Evolutionary conservation across 2,113 vertebrate genomes (phyloP).

Genomic region (Thalassoma bifasciatum): DNA sequence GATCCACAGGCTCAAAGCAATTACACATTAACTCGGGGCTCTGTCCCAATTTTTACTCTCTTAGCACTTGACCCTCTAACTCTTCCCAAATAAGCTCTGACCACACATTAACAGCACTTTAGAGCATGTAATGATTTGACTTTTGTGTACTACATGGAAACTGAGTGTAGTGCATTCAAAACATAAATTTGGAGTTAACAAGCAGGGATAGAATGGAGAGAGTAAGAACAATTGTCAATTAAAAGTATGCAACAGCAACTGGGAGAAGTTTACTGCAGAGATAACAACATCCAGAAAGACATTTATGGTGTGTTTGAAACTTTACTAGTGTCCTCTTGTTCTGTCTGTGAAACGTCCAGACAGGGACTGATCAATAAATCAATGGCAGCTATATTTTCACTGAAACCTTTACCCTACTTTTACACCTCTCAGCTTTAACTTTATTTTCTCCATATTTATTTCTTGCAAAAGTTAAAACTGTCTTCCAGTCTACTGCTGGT

Average conservation of each 20-base stretch:
- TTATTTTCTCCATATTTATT: neutral
- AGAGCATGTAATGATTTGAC: slow-evolving; percentile 7
- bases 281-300: neutral
- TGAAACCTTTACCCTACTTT: neutral
- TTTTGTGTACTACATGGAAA: neutral
- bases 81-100: slow-evolving; percentile 10
- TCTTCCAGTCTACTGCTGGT: slow-evolving; percentile 1
- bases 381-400: neutral
- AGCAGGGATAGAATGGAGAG: neutral
- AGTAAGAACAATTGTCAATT: neutral
- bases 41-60: slow-evolving; percentile 36
- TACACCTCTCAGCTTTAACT: neutral
- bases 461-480: neutral
- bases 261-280: slow-evolving; percentile 6
- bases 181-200: neutral
- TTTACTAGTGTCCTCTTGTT: neutral
- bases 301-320: slow-evolving; percentile 5
- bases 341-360: slow-evolving; percentile 2
- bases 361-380: slow-evolving; percentile 19
- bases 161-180: neutral
- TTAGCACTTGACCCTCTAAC: slow-evolving; percentile 42
- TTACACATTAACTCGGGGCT: slow-evolving; percentile 57
- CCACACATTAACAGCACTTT: slow-evolving; percentile 22
- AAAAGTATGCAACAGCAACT: neutral
- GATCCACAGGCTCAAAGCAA: slow-evolving; percentile 68